Conservation (phyloP, 2,888 invertebrate genomes). For the Apotomis turbidana region DNA sequence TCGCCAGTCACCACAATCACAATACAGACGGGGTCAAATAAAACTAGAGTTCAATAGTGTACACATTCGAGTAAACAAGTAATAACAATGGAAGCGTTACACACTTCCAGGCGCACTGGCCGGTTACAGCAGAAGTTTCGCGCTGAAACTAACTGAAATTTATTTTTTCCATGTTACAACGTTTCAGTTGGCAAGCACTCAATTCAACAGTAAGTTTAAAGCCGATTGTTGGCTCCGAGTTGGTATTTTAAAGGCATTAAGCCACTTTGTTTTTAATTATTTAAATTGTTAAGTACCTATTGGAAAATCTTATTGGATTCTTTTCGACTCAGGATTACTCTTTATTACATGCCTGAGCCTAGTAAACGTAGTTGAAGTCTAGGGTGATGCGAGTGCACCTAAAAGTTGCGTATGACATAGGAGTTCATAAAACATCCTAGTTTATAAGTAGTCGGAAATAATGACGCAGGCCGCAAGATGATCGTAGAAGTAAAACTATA, state of each 20-base stretch:
- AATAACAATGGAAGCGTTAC: constrained; percentile 10
- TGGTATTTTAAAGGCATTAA: neutral
- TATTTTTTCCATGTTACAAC: constrained; percentile 22
- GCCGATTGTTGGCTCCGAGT: constrained; percentile 16
- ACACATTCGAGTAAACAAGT: neutral
- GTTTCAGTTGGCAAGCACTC: constrained; percentile 23
- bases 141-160: constrained; percentile 16
- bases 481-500: no score
- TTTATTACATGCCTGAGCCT: no score
- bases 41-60: neutral
- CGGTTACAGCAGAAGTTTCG: constrained; percentile 12
- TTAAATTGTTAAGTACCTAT: neutral
- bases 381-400: no score
- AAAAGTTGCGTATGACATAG: no score
- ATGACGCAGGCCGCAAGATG: no score
- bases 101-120: constrained; percentile 4
- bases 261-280: neutral
- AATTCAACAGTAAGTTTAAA: constrained; percentile 21
- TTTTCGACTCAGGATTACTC: no score
- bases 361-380: no score
- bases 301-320: neutral
- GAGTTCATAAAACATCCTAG: no score
- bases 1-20: neutral
- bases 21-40: neutral
- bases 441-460: no score